Base-by-base conservation (phyloP, 2,888 invertebrate species). In the Folsomia manolachei region DNA sequence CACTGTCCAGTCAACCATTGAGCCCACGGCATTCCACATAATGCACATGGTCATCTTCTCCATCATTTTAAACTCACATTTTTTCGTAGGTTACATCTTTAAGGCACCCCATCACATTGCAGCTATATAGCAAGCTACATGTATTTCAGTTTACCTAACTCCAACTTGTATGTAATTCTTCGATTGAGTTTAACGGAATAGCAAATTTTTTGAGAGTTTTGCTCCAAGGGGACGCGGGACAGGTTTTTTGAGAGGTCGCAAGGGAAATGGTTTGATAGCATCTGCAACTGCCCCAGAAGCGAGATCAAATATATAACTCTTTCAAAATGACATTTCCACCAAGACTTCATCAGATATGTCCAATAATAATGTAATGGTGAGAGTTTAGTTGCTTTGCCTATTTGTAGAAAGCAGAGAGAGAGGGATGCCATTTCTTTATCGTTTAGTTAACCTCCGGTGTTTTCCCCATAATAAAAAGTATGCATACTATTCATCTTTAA, bases 291-390 rank as follows among this genome's bases (percentile, higher is more conserved):
- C 72, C 78, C 77, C 78, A 75, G 75, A 68, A 78, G 78, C 78
- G 64, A 78, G 78, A 78, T 78, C 78, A 78, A 78, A 78, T n/a
- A n/a, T n/a, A n/a, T 75, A 78, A 78, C 78, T 78, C 78, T 74
- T 70, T 74, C 64, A 75, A 77, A 75, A 72, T 68, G 73, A 77
- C 73, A 69, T 73, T 76, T 62, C 67, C 73, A 75, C 71, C 71
- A 72, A 52, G 72, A 71, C 78, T 69, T 77, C 66, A 77, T 77
- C 75, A 73, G 75, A 77, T 75, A 77, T 53, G 69, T 74, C 75
- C 75, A 75, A 78, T 78, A 78, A 78, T 75, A 74, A 74, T 75
- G 73, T 75, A 78, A 75, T 75, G 75, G 73, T 69, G 68, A 61
- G 23, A 61, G 69, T 69, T 21, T 39, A 39, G 39, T 39, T 39